Conservation (phyloP, 2,113 vertebrate genomes). For the Chloroceryle aenea region DNA sequence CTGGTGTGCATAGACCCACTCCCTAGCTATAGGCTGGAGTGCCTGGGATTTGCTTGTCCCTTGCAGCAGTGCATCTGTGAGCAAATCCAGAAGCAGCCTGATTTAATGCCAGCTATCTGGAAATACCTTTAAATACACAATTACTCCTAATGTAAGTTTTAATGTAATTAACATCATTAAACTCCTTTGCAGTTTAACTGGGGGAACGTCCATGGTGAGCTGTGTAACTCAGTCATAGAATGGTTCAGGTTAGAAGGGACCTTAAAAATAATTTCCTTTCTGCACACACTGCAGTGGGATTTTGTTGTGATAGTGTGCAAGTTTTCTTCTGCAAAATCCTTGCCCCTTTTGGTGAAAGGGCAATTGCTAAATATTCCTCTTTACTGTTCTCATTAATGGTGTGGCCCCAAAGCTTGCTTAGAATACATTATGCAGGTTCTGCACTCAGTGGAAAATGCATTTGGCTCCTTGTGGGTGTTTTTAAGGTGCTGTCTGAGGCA, state of each 20-base stretch:
- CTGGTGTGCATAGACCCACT: neutral
- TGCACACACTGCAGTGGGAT: neutral
- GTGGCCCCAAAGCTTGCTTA: neutral
- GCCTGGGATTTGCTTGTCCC: neutral
- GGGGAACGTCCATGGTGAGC: neutral
- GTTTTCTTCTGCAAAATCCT: neutral
- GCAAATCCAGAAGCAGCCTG: neutral
- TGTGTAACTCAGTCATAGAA: neutral
- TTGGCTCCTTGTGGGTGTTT: neutral
- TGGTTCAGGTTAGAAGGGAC: no score
- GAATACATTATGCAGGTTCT: neutral
- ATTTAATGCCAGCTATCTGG: neutral
- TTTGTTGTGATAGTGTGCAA: rapidly evolving
- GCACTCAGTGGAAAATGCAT: neutral
- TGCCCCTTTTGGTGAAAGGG: neutral
- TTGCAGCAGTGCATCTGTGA: neutral
- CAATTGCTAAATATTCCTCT: neutral
- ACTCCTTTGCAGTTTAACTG: neutral
- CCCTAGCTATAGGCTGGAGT: neutral
- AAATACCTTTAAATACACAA: neutral
- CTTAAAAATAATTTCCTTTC: neutral
- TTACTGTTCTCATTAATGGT: neutral
- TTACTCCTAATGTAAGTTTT: neutral
- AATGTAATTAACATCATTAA: no score
- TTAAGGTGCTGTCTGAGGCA: neutral